Percentiles rank a stretch among this genome's conserved stretches.
These are phyloP conservation scores for Lasiurus cinereus DNA, from an alignment of 2,113 vertebrate species.

Conservation along the genomic window DNA sequence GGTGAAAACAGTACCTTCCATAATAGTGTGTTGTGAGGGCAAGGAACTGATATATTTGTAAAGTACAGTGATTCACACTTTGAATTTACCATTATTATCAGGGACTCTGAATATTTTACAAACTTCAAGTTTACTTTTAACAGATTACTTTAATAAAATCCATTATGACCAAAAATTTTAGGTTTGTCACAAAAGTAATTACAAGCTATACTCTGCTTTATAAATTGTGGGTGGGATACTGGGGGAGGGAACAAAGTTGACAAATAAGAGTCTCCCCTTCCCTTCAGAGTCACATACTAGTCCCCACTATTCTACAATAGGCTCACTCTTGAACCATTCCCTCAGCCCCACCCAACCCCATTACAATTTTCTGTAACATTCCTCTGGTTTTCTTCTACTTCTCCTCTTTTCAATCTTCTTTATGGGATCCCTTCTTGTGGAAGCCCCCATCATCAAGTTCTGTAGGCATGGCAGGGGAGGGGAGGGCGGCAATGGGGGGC, in stretches of 20 bases:
- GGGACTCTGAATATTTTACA: not conserved
- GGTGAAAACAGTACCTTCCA: not conserved
- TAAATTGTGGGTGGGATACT: not conserved
- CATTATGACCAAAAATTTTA: not conserved
- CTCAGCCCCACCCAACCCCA: not conserved
- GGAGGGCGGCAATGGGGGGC: too few species aligned
- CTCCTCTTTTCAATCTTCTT: not conserved
- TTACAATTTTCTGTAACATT: not conserved
- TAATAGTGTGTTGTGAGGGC: not conserved
- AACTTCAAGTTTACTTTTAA: constrained; percentile 46
- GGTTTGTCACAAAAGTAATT: not conserved
- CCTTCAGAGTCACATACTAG: not conserved
- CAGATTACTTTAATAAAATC: constrained; percentile 40
- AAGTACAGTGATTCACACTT: not conserved
- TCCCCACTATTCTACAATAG: not conserved
- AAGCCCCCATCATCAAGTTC: not conserved
- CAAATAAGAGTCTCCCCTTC: not conserved
- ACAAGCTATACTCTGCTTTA: not conserved
- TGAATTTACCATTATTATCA: not conserved
- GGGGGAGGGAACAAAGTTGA: not conserved
- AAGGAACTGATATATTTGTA: not conserved
- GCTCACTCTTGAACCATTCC: not conserved
- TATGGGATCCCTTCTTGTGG: not conserved
- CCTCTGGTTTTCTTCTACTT: not conserved
- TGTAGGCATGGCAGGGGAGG: not conserved